These are phyloP conservation scores for Zaprionus lineosus DNA, from an alignment of 2,888 invertebrate species.

Conservation along the genomic window DNA sequence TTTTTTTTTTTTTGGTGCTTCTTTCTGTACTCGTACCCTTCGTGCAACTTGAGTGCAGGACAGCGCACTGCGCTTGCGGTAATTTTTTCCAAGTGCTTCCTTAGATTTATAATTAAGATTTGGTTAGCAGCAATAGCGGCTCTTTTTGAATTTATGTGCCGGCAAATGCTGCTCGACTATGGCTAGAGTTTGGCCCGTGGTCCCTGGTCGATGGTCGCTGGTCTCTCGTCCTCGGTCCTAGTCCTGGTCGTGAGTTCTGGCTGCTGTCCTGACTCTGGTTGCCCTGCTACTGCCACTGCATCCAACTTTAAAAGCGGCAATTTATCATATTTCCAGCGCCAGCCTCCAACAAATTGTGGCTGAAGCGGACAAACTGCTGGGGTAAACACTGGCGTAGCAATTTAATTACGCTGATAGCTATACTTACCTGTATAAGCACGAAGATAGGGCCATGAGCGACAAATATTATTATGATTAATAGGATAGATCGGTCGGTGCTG, in stretches of 20 bases:
- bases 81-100: constrained; percentile 78
- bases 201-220: no score
- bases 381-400: constrained; percentile 45
- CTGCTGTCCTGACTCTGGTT: constrained; percentile 3
- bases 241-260: no score
- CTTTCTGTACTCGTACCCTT: constrained; percentile 4
- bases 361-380: constrained; percentile 31
- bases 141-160: constrained; percentile 79
- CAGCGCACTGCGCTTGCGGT: constrained; percentile 72
- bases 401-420: constrained; percentile 61
- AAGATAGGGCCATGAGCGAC: background rate
- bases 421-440: constrained; percentile 34
- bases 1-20: constrained; percentile 23
- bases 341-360: constrained; percentile 48
- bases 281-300: constrained; percentile 33
- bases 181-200: no score
- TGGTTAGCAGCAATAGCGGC: constrained; percentile 79
- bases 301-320: constrained; percentile 49
- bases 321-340: constrained; percentile 70
- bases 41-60: constrained; percentile 18
- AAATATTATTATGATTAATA: no score
- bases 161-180: constrained; percentile 47
- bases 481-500: background rate
- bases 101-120: constrained; percentile 82
- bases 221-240: no score